Base-by-base conservation (phyloP, 64 coral and sea anemone genomes). In the Hydrozoanthus tunicans region DNA sequence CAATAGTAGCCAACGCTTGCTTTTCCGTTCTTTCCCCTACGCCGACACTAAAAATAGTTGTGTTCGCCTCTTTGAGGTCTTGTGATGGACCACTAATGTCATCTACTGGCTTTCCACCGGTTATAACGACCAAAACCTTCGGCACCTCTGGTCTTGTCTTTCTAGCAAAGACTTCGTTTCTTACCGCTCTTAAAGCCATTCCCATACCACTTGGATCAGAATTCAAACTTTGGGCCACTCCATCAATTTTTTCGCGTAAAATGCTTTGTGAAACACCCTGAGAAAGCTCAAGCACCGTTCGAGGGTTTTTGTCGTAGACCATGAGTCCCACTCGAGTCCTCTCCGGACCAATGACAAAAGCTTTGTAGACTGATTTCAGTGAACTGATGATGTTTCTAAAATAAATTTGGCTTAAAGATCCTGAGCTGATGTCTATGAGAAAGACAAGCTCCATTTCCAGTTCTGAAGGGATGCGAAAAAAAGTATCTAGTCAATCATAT, bases 401-500 rank as follows among this genome's bases (percentile, higher is more conserved):
- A 1, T 92, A 71, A 80, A 53, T 51, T 11, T 73, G 8, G 62
- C 67, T 90, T 56, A 93, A 79, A 26, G 77, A 63, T 15, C 82
- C 81, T 9, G 79, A 80, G 25, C 64, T 96, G 56, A 91, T 74
- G 56, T 96, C 94, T 14, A 96, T 14, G 13, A 91, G 15, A 86
- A 96, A 96, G 17, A 6, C 91, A 4, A 96, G 91, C 4, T 96
- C 94, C 91, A 96, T 96, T 58, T 90, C 66, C 54, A 91, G n/a
- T 17, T 91, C 94, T 96, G 55, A 59, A 57, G 12, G 59, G 12
- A 67, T 51, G 13, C 58, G 32, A 58, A 56, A 68, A 32, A 63
- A 86, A 67, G 53, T 14, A 61, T 64, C 25, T 27, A 88, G 25
- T 73, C 27, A 55, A 5, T 88, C 6, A 53, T 55, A n/a, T 20